These are phyloP conservation scores for Hirudinaria manillensis DNA, from an alignment of 2,888 invertebrate species.

Conservation along the genomic window DNA sequence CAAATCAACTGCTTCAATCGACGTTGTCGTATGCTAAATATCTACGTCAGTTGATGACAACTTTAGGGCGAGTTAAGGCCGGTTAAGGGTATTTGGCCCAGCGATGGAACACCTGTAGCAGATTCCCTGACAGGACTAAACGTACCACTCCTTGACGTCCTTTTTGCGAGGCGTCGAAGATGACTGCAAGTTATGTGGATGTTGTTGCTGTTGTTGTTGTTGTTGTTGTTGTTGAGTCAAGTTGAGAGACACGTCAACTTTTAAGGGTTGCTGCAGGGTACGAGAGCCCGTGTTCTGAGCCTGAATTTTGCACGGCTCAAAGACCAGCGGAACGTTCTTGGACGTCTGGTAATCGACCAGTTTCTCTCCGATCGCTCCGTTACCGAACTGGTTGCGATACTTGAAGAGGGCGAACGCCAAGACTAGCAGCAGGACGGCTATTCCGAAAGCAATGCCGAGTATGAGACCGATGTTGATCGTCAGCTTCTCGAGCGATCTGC, in stretches of 20 bases:
- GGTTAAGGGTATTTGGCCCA: too few relatives aligned
- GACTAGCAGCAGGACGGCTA: conserved; percentile 75
- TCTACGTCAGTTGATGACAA: neutral
- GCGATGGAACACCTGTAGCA: too few relatives aligned
- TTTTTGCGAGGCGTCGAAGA: conserved; percentile 28
- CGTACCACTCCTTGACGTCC: conserved; percentile 34
- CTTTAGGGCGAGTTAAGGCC: too few relatives aligned
- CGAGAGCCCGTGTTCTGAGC: neutral
- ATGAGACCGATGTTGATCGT: conserved; percentile 58
- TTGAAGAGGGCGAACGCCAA: conserved; percentile 65
- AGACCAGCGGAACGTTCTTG: conserved; percentile 1
- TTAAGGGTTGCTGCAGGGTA: neutral
- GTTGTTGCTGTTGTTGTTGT: conserved; percentile 16
- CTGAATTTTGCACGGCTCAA: conserved; percentile 3
- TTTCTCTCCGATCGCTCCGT: conserved; percentile 3
- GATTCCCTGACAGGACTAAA: conserved; percentile 11
- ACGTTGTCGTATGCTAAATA: neutral
- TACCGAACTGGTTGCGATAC: conserved; percentile 39
- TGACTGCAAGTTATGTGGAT: conserved; percentile 3
- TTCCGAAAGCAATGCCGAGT: conserved; percentile 82
- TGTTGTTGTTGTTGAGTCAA: conserved; percentile 18
- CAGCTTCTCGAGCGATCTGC: conserved; percentile 18
- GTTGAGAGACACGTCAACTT: conserved; percentile 17
- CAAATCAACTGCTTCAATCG: neutral
- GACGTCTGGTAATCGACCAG: conserved; percentile 3